A percentile compares a stretch with the other conserved stretches of the same genome.
phyloP scores from a whole-genome alignment of 2,888 invertebrate species.

The Aporophyla lueneburgensis region DNA sequence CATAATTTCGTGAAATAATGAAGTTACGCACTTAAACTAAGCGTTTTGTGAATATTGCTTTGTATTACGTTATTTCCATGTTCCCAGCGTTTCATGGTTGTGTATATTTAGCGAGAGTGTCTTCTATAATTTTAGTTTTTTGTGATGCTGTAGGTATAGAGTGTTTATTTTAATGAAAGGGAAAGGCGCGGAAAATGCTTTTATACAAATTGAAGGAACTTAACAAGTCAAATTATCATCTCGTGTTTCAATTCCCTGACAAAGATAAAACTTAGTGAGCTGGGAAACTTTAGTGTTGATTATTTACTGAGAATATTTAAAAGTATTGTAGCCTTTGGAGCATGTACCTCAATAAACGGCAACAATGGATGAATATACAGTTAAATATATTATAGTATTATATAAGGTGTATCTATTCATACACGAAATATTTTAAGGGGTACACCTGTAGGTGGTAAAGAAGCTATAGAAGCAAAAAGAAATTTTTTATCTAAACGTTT shows the following conservation, averaged over 20 bases:
- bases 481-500: no score
- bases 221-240: neutral
- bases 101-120: neutral
- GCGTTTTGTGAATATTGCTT: constrained; percentile 36
- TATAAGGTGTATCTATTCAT: no score
- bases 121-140: neutral
- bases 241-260: neutral
- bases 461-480: no score
- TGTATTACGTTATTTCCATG: constrained; percentile 40
- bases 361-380: no score
- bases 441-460: no score
- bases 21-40: constrained; percentile 35
- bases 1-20: constrained; percentile 43
- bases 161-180: neutral
- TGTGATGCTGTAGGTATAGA: neutral
- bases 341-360: no score
- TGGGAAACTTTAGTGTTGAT: neutral
- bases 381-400: no score
- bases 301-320: no score
- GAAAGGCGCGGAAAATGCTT: neutral
- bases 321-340: no score
- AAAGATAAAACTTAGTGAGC: neutral
- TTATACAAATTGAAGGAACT: neutral
- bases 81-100: constrained; percentile 30
- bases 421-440: no score